Percentiles rank a stretch among this genome's conserved stretches.
phyloP scores from a whole-genome alignment of 2,888 invertebrate genomes.

The Lymantria monacha region DNA sequence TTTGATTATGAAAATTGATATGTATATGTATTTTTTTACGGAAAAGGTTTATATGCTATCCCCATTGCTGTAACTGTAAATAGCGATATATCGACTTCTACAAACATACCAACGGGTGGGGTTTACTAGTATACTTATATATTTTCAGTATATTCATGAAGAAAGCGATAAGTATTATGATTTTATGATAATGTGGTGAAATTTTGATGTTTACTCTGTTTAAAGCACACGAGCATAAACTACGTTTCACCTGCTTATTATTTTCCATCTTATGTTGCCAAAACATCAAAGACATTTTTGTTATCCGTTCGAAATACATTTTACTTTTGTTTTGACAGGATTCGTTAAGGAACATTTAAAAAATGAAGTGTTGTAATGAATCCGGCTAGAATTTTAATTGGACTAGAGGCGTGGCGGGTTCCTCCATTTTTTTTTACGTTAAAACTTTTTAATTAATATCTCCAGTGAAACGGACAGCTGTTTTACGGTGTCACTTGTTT shows the following conservation, averaged over 20 bases:
- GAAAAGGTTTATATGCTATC: too few species aligned
- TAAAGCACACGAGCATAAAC: too few species aligned
- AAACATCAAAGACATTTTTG: constrained; percentile 24
- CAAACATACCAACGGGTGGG: too few species aligned
- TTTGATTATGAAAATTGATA: too few species aligned
- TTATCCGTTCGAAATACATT: constrained; percentile 7
- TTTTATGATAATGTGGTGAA: neutral
- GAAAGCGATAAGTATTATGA: neutral
- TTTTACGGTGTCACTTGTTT: constrained; percentile 49
- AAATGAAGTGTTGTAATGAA: constrained; percentile 70
- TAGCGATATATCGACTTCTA: too few species aligned
- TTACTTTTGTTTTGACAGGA: constrained; percentile 39
- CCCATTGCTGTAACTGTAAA: too few species aligned
- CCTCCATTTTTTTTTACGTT: constrained; percentile 48
- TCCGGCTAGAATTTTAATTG: constrained; percentile 74
- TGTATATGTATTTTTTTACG: too few species aligned
- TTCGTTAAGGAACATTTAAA: constrained; percentile 57
- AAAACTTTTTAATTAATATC: constrained; percentile 77
- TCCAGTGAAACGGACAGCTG: constrained; percentile 54
- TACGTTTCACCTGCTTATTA: neutral
- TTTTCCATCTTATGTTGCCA: neutral
- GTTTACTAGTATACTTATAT: too few species aligned
- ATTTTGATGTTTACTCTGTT: too few species aligned
- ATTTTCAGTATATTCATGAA: too few species aligned
- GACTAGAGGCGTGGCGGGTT: constrained; percentile 43